Base-by-base conservation (phyloP, 1,140 invertebrate species). In the Thalassaphorura encarpata region DNA sequence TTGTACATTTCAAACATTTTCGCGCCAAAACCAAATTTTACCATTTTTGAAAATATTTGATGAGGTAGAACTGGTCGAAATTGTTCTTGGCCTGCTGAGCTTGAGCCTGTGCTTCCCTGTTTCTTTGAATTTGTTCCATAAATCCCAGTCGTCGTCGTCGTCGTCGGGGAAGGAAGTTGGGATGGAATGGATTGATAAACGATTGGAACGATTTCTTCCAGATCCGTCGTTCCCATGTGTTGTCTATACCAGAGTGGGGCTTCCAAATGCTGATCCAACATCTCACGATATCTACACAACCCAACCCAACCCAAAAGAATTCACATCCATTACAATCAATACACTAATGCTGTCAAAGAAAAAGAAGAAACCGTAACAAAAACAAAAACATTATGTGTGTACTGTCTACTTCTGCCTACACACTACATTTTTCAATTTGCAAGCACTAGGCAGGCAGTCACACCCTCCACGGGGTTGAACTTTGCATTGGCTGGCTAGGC, bases 41-140 rank as follows among this genome's bases (percentile, higher is more conserved):
- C 62, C 48, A 41, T 56, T 61, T 59, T 64, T 13, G 59, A 31
- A 41, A 64, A 61, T 45, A 64, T 64, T 29, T 64, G 62, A 53
- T 64, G 62, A 19, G 59, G 59, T 18, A 59, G 39, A 29, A 64
- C 58, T 21, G 62, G 59, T 45, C 56, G 18, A 26, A 24, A 47
- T 15, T 23, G 6, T 21, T 47, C 11, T 26, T 47, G 19, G 8
- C 23, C 4, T n/a, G n/a, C n/a, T 11, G 45, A 24, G 26, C 28
- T 21, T 13, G 24, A 21, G 24, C 45, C 45, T 13, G 45, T 47
- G 24, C 45, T 26, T 27, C 19, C 4, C 24, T 47, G 51, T 51
- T 58, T 62, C 41, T 36, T 54, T 29, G 60, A 55, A 47, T 27
- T 50, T 15, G 52, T 56, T 36, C 62, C 62, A 61, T 64, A 64